Base-by-base conservation (phyloP, 2,113 vertebrate species). In the Rousettus leschenaultii region DNA sequence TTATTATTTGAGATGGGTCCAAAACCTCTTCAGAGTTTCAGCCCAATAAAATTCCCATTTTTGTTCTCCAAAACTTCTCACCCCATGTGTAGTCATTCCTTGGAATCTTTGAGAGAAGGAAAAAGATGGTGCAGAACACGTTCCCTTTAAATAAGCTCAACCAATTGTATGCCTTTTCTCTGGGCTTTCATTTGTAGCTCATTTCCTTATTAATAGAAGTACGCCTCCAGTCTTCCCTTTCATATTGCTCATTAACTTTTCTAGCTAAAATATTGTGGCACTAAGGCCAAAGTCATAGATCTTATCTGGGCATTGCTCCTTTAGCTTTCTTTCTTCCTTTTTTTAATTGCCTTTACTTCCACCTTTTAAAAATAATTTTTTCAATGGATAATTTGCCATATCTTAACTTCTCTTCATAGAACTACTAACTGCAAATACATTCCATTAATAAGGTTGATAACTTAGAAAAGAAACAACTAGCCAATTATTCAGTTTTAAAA, bases 401-500 rank as follows among this genome's bases (percentile, higher is more conserved):
- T 89, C 5, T 33, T 70, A 73, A 79, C 7, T 65, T 75, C 45
- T 90, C 26, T 82, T 45, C 14, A 79, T 55, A 65, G 9, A 90
- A 70, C 28, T 35, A 68, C 11, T 11, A 83, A 74, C 55, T 65
- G 10, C 53, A 92, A 77, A 93, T 91, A 53, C 35, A 85, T 70
- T 92, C 18, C 89, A 89, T 83, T 97, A 73, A 89, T 95, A 89
- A 91, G 65, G 13, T 24, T 94, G 51, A 70, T 91, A 93, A 85
- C 30, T 40, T 79, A 78, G 33, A 79, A 63, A 95, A 84, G 43
- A 79, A 91, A 93, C 74, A 51, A 1, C 22, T 63, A 73, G 21
- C 66, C 78, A 86, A 78, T 95, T 95, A 75, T 79, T 75, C 75
- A 26, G 28, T 71, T 30, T 28, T 89, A 91, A 83, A 89, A 48